These are phyloP conservation scores for Psilanteris sp. DNA, from an alignment of 1,140 invertebrate genomes.

Conservation along the genomic window DNA sequence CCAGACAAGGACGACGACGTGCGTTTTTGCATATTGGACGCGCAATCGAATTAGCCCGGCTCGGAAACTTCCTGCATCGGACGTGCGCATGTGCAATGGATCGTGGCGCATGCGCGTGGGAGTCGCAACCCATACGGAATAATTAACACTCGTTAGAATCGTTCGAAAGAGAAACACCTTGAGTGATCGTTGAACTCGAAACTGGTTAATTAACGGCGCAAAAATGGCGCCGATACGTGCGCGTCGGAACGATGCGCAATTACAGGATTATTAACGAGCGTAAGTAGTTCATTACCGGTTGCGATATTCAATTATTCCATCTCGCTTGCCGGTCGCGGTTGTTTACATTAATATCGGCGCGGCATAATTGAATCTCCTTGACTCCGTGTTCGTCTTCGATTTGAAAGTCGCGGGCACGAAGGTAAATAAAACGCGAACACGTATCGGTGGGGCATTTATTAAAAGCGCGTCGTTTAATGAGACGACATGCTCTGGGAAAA, in stretches of 20 bases:
- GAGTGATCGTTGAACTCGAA: background rate
- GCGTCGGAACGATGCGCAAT: background rate
- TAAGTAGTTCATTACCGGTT: slow-evolving; percentile 8
- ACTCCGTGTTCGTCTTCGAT: too few relatives aligned
- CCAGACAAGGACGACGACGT: too few relatives aligned
- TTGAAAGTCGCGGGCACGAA: background rate
- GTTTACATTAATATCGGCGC: too few relatives aligned
- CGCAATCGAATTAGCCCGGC: too few relatives aligned
- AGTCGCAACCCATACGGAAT: too few relatives aligned
- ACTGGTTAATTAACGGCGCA: slow-evolving; percentile 6
- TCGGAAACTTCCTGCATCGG: too few relatives aligned
- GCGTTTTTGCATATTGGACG: too few relatives aligned
- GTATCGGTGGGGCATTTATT: slow-evolving; percentile 17
- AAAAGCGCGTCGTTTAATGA: slow-evolving; percentile 39
- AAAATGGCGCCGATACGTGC: background rate
- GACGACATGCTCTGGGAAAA: slow-evolving; percentile 37
- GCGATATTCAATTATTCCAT: too few relatives aligned
- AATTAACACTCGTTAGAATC: too few relatives aligned
- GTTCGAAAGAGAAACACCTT: background rate
- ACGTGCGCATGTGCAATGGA: too few relatives aligned
- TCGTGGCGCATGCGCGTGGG: too few relatives aligned
- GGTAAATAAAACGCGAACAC: slow-evolving; percentile 21
- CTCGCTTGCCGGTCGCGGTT: too few relatives aligned
- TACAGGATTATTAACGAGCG: background rate
- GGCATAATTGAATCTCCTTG: slow-evolving; percentile 9